Base-by-base conservation (phyloP, 2,797 vertebrate genomes). In the Danio aesculapii region DNA sequence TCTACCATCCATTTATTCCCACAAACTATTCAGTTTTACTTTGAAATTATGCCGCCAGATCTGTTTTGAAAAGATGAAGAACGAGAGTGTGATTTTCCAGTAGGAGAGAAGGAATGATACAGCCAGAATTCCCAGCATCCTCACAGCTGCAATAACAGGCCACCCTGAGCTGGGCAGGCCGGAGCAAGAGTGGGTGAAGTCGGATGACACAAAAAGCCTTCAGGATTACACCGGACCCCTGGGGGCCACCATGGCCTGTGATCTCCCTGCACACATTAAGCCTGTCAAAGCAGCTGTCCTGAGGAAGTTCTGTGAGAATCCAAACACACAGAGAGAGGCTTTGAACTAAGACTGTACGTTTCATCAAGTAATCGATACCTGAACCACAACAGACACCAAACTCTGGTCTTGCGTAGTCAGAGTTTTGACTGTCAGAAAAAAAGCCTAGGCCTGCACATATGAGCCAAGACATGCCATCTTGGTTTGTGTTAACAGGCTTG, bases 121-220 rank as follows among this genome's bases (percentile, higher is more conserved):
- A 41, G 39, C 61, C 16, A 30, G 44, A 3, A 73, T 69, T 68
- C 46, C 41, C 47, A 74, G 76, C 81, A 79, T 83, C 63, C 50
- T 52, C 12, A 90, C 91, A 93, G 92, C 91, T 92, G 91, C 87
- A 77, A 87, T 72, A 92, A 92, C 90, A 92, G n/a, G 50, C 11
- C 66, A 68, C 19, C 46, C 46, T 17, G 50, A 72, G 49, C 80
- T 14, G 12, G 53, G 62, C 12, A 67, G 50, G 43, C 53, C 30
- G 5, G 74, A 41, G 53, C 43, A 66, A 50, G 50, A 21, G 44
- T 50, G 44, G 62, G 64, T 63, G 17, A 41, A 69, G 19, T 59
- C 21, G 46, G 41, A 71, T 47, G 71, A 81, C 64, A 73, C 59
- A 82, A 52, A 83, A 71, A 73, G 69, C 77, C 49, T 74, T 41